These are phyloP conservation scores for Heliconius erato DNA, from an alignment of 2,888 invertebrate species.

Conservation along the genomic window DNA sequence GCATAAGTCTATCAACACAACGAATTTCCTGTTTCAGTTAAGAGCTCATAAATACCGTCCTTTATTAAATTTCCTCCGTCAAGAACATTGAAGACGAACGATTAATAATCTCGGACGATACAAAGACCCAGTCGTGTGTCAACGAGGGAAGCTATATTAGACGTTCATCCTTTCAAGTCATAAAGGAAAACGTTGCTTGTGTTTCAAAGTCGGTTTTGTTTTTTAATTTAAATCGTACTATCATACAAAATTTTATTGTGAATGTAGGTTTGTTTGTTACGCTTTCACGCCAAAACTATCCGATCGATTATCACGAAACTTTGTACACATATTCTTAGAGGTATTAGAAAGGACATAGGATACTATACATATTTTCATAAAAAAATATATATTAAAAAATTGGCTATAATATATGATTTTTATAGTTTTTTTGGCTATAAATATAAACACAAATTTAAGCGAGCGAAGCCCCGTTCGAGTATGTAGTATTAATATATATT, in stretches of 20 bases:
- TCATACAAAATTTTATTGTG: no score
- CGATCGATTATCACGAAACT: no score
- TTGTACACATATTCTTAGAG: no score
- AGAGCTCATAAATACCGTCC: constrained; percentile 63
- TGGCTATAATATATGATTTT: no score
- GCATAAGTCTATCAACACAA: constrained; percentile 38
- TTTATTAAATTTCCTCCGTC: constrained; percentile 71
- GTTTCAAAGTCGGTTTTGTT: neutral
- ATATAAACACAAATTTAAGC: no score
- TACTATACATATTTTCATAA: no score
- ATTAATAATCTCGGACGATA: constrained; percentile 64
- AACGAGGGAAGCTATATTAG: constrained; percentile 44
- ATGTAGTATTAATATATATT: neutral
- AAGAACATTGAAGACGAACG: constrained; percentile 59
- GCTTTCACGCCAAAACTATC: no score
- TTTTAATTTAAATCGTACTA: neutral
- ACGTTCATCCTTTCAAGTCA: constrained; percentile 8
- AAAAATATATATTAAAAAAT: no score
- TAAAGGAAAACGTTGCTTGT: constrained; percentile 1
- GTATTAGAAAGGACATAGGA: no score
- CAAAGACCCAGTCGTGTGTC: constrained; percentile 39
- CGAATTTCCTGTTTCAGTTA: constrained; percentile 47
- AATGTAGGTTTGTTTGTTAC: no score
- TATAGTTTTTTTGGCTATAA: no score
- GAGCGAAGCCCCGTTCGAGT: no score